Evolutionary conservation across 2,888 invertebrate genomes (phyloP), one percentile per base, ranked within the genome.

Genomic region (Acrocyrtus sp.): DNA sequence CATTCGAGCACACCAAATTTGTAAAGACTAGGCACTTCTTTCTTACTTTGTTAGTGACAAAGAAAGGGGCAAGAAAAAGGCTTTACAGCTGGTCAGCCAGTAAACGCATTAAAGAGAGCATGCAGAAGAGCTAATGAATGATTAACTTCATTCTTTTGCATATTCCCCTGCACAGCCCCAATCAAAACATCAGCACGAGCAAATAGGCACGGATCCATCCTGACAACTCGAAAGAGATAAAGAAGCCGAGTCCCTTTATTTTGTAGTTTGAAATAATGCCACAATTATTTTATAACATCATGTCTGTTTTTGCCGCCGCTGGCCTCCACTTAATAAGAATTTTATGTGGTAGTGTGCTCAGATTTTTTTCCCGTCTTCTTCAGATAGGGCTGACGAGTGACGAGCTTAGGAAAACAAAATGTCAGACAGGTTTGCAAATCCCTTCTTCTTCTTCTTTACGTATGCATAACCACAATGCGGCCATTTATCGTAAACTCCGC

Each of bases 301-400:
- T 56, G 65, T 51, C 48, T 65, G 47, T 5, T 47, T 34, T 61
- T 67, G 67, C 67, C 67, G 73, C 73, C 73, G 61, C 67, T 61
- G 62, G 67, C 73, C 61, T 73, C 66, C 61, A 67, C 66, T 43
- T 67, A 60, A 72, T 72, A 61, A 60, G 56, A 26, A 41, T 66
- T 65, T 72, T 66, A 65, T 72, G 65, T 72, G 72, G 65, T 60
- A 61, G 72, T 60, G 19, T 51, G 51, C 17, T 26, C 51, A 51
- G 19, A 27, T 27, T n/a, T 2, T 51, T 19, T 51, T 8, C 29
- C 17, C 51, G 3, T 51, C 27, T 10, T 17, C 27, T n/a, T n/a
- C n/a, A n/a, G n/a, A n/a, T n/a, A n/a, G n/a, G n/a, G n/a, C n/a
- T 34, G 34, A 34, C 34, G 12, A 34, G n/a, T 45, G 45, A 45